Evolutionary conservation across 2,888 invertebrate genomes (phyloP).

Genomic region (Malthinus flaveolus): DNA sequence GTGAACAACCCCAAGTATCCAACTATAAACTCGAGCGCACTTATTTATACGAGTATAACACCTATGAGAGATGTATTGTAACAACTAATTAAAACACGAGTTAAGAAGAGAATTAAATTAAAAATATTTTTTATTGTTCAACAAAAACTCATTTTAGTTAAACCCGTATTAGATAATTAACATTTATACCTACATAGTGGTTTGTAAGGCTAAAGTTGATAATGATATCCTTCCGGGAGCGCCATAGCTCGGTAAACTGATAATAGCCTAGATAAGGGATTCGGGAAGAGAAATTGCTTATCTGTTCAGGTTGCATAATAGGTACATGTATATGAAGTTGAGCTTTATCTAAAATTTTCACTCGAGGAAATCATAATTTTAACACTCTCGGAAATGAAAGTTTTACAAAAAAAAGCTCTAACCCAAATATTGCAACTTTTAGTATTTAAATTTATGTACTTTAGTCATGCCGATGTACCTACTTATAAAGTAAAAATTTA

Average conservation of each 20-base stretch:
- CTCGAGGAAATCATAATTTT: constrained; percentile 13
- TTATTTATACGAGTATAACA: no score
- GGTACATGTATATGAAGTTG: constrained; percentile 42
- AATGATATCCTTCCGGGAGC: constrained; percentile 49
- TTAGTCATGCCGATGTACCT: not conserved
- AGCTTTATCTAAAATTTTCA: constrained; percentile 18
- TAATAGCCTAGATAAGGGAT: constrained; percentile 47
- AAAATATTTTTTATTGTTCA: no score
- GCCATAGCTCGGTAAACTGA: constrained; percentile 46
- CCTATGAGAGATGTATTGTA: no score
- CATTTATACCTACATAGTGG: constrained; percentile 23
- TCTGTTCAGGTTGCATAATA: constrained; percentile 42
- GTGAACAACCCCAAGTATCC: no score
- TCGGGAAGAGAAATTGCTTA: constrained; percentile 39
- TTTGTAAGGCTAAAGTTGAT: constrained; percentile 43
- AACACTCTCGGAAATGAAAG: constrained; percentile 7
- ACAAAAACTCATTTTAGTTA: not conserved
- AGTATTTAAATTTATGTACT: not conserved
- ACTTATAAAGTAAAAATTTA: constrained; percentile 1
- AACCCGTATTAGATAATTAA: constrained; percentile 4
- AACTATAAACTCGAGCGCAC: no score
- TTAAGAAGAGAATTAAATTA: no score
- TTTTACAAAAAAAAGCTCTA: not conserved
- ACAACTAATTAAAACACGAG: no score
- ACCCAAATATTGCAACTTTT: not conserved